Percentiles rank a stretch among this genome's conserved stretches.
Evolutionary conservation across 2,113 vertebrate genomes (phyloP).

Genomic region (Acinonyx jubatus): DNA sequence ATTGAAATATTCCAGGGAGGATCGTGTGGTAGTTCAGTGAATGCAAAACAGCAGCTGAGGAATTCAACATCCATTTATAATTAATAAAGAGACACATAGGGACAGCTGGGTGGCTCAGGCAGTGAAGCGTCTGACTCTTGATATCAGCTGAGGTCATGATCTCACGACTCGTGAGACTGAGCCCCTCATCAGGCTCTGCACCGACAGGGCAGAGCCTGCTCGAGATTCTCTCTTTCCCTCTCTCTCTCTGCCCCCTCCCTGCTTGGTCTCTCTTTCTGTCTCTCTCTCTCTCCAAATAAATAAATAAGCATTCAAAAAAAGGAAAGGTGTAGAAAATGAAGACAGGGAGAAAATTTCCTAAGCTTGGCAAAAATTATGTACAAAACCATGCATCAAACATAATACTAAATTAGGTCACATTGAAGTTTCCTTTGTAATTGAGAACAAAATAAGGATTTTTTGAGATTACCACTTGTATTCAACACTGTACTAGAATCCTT

Average conservation of each 20-base stretch:
- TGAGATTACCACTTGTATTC: not conserved
- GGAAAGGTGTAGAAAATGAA: not conserved
- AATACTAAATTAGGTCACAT: not conserved
- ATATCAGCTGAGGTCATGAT: too few relatives aligned
- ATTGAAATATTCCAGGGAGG: not conserved
- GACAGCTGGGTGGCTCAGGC: too few relatives aligned
- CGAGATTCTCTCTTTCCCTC: too few relatives aligned
- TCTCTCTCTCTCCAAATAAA: too few relatives aligned
- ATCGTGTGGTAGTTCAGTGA: not conserved
- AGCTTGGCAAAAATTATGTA: not conserved
- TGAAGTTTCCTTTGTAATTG: conserved; percentile 32
- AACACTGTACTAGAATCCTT: not conserved
- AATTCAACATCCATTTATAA: not conserved
- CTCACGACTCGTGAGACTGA: too few relatives aligned
- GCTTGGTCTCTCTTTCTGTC: too few relatives aligned
- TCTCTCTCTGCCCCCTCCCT: too few relatives aligned
- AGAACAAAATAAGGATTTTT: not conserved
- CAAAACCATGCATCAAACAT: not conserved
- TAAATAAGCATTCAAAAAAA: too few relatives aligned
- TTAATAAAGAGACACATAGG: not conserved
- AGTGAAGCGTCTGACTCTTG: too few relatives aligned
- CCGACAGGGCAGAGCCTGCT: too few relatives aligned
- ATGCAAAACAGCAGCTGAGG: not conserved
- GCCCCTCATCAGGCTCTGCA: too few relatives aligned
- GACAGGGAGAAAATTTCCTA: not conserved